phyloP scores from a whole-genome alignment of 2,113 vertebrate genomes.

The Herpailurus yagouaroundi region DNA sequence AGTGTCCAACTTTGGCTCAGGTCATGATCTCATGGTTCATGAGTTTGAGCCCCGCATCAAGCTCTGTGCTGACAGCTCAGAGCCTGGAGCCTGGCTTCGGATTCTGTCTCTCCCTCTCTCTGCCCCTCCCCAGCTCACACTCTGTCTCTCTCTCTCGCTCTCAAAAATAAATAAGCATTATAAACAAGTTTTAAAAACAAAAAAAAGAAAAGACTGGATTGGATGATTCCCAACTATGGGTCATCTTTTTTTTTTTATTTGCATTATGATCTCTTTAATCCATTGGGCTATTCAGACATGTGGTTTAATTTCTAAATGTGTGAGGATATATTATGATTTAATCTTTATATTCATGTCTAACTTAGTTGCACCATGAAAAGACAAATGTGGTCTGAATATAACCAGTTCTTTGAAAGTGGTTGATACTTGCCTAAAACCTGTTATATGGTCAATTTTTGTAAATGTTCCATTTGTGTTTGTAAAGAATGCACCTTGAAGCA shows the following conservation, averaged over 20 bases:
- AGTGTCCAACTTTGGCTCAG: too few species aligned
- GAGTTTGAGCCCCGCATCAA: too few species aligned
- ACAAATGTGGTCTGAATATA: neutral
- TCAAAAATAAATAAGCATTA: too few species aligned
- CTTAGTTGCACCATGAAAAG: neutral
- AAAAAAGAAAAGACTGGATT: neutral
- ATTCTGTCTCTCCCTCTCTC: too few species aligned
- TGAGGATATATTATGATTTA: neutral
- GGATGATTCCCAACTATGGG: neutral
- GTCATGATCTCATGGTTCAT: too few species aligned
- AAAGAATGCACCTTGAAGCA: neutral
- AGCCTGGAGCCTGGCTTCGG: too few species aligned
- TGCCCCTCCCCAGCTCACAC: too few species aligned
- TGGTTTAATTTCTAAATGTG: slow-evolving; percentile 34
- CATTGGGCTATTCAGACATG: neutral
- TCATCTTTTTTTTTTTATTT: slow-evolving; percentile 1
- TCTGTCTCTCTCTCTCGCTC: too few species aligned
- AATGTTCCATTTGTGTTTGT: neutral
- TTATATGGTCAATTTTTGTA: neutral
- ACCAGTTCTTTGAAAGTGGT: neutral
- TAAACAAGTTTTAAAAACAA: too few species aligned
- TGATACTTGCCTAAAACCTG: neutral
- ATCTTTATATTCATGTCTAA: slow-evolving; percentile 27
- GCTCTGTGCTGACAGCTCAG: too few species aligned
- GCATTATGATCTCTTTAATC: slow-evolving; percentile 25